Evolutionary conservation across 2,888 invertebrate genomes (phyloP).

Genomic region (Capitulum mitella): DNA sequence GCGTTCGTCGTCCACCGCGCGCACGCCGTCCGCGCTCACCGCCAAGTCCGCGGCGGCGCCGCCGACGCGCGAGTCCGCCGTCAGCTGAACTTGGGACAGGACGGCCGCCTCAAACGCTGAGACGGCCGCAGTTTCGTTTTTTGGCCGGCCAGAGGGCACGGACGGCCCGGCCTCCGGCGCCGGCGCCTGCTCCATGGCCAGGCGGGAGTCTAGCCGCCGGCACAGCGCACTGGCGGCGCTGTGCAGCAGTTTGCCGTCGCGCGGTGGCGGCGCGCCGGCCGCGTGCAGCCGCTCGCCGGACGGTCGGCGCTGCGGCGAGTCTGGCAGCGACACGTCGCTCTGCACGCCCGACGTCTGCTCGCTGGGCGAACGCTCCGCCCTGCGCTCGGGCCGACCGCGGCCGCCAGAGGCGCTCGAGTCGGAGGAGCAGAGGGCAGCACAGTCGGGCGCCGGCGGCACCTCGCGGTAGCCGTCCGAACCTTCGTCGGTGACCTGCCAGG

Average conservation of each 20-base stretch:
- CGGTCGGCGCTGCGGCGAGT: not conserved
- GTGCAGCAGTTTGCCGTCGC: not conserved
- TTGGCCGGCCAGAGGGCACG: not conserved
- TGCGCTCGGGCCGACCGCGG: not conserved
- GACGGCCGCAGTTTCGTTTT: slow-evolving; percentile 7
- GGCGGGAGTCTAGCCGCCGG: not conserved
- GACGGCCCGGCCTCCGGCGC: not conserved
- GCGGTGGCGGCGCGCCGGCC: not conserved
- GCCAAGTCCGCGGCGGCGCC: not conserved
- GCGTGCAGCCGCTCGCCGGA: not conserved
- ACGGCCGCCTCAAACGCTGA: slow-evolving; percentile 7
- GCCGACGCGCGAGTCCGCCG: not conserved
- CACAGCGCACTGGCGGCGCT: slow-evolving; percentile 9
- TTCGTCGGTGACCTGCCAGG: not conserved
- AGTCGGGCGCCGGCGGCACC: not conserved
- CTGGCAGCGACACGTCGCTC: slow-evolving; percentile 22
- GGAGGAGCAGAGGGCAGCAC: not conserved
- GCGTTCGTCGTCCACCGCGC: not conserved
- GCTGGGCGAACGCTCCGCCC: not conserved
- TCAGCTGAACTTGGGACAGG: not conserved
- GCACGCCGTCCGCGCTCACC: not conserved
- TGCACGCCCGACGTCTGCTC: slow-evolving; percentile 16
- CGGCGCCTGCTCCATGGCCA: not conserved
- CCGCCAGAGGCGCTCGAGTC: slow-evolving; percentile 16
- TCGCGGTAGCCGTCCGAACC: slow-evolving; percentile 18